Evolutionary conservation across 2,113 vertebrate species (phyloP).

Genomic region (Hoplias malabaricus): DNA sequence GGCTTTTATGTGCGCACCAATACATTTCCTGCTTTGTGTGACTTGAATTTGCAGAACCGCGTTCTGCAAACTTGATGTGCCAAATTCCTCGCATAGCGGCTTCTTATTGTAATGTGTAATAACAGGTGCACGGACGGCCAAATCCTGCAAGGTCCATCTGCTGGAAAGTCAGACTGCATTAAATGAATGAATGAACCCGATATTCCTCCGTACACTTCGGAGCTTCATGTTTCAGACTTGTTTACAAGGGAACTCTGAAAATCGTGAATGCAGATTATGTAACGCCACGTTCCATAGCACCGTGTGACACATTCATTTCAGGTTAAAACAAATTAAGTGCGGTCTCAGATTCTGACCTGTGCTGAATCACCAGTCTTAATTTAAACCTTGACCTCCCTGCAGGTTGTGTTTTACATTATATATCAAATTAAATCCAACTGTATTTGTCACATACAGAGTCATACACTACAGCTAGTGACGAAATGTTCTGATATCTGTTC

Average conservation of each 20-base stretch:
- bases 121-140: slow-evolving; percentile 65
- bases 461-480: too few relatives aligned
- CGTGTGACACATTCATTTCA: too few relatives aligned
- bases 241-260: background rate
- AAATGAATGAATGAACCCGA: slow-evolving; percentile 56
- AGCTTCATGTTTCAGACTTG: background rate
- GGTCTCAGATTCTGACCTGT: too few relatives aligned
- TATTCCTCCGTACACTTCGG: slow-evolving; percentile 18
- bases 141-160: slow-evolving; percentile 59
- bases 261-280: background rate
- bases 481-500: too few relatives aligned
- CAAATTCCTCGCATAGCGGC: slow-evolving; percentile 79
- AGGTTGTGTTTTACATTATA: too few relatives aligned
- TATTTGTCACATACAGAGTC: too few relatives aligned
- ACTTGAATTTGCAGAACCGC: slow-evolving; percentile 50
- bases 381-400: too few relatives aligned
- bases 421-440: too few relatives aligned
- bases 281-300: too few relatives aligned
- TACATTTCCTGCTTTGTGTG: slow-evolving; percentile 58
- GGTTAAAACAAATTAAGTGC: too few relatives aligned
- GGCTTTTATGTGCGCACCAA: slow-evolving; percentile 51
- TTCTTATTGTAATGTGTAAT: slow-evolving; percentile 74
- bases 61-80: slow-evolving; percentile 61
- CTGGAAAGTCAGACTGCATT: slow-evolving; percentile 53
- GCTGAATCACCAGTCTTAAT: too few relatives aligned